Conservation (phyloP, 2,888 invertebrate genomes). For the Lucinisca nassula region DNA sequence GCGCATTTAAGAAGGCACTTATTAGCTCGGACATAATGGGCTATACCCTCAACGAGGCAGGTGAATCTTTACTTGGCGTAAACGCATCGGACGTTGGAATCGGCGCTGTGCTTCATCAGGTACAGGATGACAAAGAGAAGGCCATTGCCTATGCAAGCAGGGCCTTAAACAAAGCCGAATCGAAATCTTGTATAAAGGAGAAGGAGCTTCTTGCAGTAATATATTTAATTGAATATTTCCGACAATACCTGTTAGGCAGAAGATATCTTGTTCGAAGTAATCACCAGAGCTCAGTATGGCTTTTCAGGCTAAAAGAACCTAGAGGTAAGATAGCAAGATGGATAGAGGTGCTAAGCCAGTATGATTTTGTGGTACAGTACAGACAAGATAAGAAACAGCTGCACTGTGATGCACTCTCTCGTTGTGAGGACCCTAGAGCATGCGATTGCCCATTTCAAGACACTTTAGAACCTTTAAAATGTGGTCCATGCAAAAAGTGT, state of each 20-base stretch:
- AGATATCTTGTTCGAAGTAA: slow-evolving; percentile 25
- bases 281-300: slow-evolving; percentile 40
- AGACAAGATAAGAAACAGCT: slow-evolving; percentile 49
- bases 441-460: too few species aligned
- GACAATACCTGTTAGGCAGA: slow-evolving; percentile 33
- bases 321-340: too few species aligned
- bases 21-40: too few species aligned
- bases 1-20: neutral
- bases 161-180: slow-evolving; percentile 24
- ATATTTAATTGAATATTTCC: slow-evolving; percentile 32
- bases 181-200: slow-evolving; percentile 31
- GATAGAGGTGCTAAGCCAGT: slow-evolving; percentile 35
- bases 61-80: slow-evolving; percentile 53
- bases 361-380: slow-evolving; percentile 49
- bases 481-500: too few species aligned
- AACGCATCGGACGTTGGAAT: slow-evolving; percentile 50
- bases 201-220: slow-evolving; percentile 29
- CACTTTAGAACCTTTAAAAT: too few species aligned
- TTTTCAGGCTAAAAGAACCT: slow-evolving; percentile 47
- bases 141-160: slow-evolving; percentile 35
- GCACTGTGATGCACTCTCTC: slow-evolving; percentile 50
- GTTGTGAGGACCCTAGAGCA: too few species aligned
- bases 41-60: slow-evolving; percentile 5
- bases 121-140: slow-evolving; percentile 13
- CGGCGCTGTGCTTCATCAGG: slow-evolving; percentile 13